Conservation (phyloP, 2,113 vertebrate species). For the Diglossa brunneiventris region DNA sequence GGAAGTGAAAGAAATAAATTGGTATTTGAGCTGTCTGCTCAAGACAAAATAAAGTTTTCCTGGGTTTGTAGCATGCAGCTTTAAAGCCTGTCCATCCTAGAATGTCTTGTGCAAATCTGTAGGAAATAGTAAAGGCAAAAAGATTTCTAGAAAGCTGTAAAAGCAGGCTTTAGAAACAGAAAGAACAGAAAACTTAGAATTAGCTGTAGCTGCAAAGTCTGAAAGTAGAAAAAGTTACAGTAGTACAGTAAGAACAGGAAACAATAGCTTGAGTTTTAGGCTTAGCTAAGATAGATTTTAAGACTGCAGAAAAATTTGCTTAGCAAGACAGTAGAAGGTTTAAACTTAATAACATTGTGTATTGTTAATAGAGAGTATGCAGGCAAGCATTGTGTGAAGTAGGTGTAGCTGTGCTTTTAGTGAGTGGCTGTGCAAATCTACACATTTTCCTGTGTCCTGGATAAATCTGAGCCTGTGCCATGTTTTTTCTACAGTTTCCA, state of each 20-base stretch:
- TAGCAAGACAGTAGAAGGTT: not conserved
- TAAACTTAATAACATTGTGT: not conserved
- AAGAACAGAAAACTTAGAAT: not conserved
- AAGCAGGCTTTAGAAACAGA: not conserved
- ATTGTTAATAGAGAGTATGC: not conserved
- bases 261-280: not conserved
- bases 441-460: not conserved
- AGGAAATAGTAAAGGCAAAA: not conserved
- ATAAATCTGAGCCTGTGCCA: not conserved
- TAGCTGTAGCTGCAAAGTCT: not conserved
- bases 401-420: not conserved
- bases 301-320: not conserved
- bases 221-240: not conserved
- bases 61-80: not conserved
- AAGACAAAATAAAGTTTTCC: not conserved
- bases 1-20: not conserved
- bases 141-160: not conserved
- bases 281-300: not conserved
- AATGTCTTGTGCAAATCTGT: not conserved
- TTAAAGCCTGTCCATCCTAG: not conserved
- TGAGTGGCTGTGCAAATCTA: not conserved
- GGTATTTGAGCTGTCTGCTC: not conserved
- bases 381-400: not conserved
- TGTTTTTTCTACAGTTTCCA: not conserved
- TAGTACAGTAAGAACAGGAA: not conserved